A percentile compares a stretch with the other conserved stretches of the same genome.
These are phyloP conservation scores for Mesembrinibis cayennensis DNA, from an alignment of 2,113 vertebrate genomes.

Conservation along the genomic window DNA sequence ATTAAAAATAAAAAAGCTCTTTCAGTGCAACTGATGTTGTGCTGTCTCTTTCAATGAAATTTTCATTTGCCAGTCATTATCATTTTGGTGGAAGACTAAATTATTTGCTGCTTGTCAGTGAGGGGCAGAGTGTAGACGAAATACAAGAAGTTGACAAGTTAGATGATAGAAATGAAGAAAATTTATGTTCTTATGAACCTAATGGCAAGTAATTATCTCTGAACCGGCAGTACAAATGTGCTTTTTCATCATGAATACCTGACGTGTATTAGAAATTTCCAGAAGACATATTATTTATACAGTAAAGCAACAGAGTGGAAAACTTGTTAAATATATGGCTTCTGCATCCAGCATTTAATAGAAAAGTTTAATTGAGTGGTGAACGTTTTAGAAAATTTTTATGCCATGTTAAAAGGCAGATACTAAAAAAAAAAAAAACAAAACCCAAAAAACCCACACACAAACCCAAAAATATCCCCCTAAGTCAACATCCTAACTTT, in stretches of 20 bases:
- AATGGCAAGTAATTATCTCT: conserved; percentile 81
- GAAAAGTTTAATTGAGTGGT: conserved; percentile 69
- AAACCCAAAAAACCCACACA: not conserved
- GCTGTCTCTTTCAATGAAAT: conserved; percentile 63
- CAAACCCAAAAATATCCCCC: not conserved
- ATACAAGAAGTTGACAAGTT: conserved; percentile 64
- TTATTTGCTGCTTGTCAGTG: conserved; percentile 70
- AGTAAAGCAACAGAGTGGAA: conserved; percentile 63
- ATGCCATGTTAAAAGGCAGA: conserved; percentile 39
- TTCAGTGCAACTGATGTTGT: not conserved
- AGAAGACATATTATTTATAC: conserved; percentile 72
- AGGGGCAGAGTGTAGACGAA: conserved; percentile 67
- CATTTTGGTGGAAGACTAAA: conserved; percentile 69
- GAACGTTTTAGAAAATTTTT: conserved; percentile 58
- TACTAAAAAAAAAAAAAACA: conserved; percentile 51
- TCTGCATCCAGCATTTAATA: conserved; percentile 58
- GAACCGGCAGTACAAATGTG: conserved; percentile 75
- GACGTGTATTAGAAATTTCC: conserved; percentile 72
- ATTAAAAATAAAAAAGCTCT: not conserved
- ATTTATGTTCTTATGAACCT: conserved; percentile 75
- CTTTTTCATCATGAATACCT: conserved; percentile 75
- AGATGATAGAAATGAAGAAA: conserved; percentile 76
- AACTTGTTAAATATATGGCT: conserved; percentile 57
- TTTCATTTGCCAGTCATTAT: conserved; percentile 73
- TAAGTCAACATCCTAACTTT: not conserved